Evolutionary conservation across 2,888 invertebrate species (phyloP), one percentile per base, ranked within the genome.

Genomic region (Drosophila planitibia): DNA sequence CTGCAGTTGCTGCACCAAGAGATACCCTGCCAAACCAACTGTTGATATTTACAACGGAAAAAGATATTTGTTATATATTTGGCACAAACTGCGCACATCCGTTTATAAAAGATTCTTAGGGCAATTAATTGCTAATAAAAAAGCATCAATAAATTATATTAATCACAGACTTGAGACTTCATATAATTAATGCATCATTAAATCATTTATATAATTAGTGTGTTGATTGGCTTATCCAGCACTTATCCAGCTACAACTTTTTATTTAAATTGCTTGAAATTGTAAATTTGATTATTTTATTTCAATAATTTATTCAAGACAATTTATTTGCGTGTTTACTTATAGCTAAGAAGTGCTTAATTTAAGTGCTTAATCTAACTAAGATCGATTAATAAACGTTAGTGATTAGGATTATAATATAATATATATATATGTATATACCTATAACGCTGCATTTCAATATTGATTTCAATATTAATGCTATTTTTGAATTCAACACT

Each of bases 131-230:
- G 33, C 3, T 32, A 22, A 25, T 35, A 30, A 52, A 9, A 14
- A 35, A 44, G 16, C 35, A 37, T 10, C 44, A 14, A 25, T 32
- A 14, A 47, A 35, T 25, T n/a, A 54, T 67, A 44, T 44, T 53
- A 54, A 66, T 41, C 59, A 4, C 54, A 5, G 30, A 30, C 4
- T n/a, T 35, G 9, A 61, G 37, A 14, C 33, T 4, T 4, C 25
- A 44, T 39, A 35, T 22, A 35, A 30, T 44, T 25, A 39, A 58
- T 47, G 53, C 44, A 16, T 44, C n/a, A 47, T 70, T 33, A 41
- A 63, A 64, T 75, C 64, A 61, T 71, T 57, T 53, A 22, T 57
- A 70, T 64, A 53, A 58, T 75, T 70, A 70, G 60, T 22, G 30
- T 52, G 22, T 16, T 69, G 57, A 58, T 69, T 69, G 22, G 5